Evolutionary conservation across 2,888 invertebrate species (phyloP), one percentile per base, ranked within the genome.

Genomic region (Apotomis capreana): DNA sequence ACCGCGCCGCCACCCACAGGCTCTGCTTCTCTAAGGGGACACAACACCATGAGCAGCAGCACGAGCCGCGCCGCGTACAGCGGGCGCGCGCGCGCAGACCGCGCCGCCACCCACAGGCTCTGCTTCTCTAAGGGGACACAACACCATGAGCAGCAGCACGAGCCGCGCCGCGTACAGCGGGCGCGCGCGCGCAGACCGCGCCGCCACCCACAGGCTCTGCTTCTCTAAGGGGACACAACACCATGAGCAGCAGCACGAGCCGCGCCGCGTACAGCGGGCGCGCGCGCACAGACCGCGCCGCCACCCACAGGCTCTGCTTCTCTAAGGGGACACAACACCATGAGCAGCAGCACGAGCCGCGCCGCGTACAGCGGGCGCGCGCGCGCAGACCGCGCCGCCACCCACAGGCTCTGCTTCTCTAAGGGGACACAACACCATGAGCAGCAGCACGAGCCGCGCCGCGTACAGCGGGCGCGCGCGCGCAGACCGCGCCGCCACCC

Each of bases 381-480:
- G n/a, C n/a, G n/a, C n/a, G n/a, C n/a, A n/a, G n/a, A n/a, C n/a
- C n/a, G n/a, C n/a, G n/a, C n/a, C n/a, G 90, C 89, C 77, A 76
- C 79, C 76, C 81, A 82, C 78, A 90, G 77, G 74, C 84, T 85
- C 76, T 83, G 78, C 79, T 86, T 88, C 77, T 85, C 91, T 90
- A n/a, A n/a, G n/a, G n/a, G n/a, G n/a, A n/a, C n/a, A n/a, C n/a
- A n/a, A n/a, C n/a, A n/a, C n/a, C n/a, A 95, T 79, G 65, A 95
- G 82, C 72, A 96, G 89, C 81, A 95, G 85, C 46, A 94, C 86
- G 78, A 95, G 94, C 63, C 95, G 93, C 80, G 94, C 93, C 83
- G 82, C 76, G 86, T 91, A 93, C 75, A 88, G 84, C 77, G 93
- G 92, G 70, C 86, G n/a, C n/a, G n/a, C n/a, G n/a, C n/a, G n/a